These are phyloP conservation scores for Mycteria americana DNA, from an alignment of 2,797 vertebrate genomes.

Conservation along the genomic window DNA sequence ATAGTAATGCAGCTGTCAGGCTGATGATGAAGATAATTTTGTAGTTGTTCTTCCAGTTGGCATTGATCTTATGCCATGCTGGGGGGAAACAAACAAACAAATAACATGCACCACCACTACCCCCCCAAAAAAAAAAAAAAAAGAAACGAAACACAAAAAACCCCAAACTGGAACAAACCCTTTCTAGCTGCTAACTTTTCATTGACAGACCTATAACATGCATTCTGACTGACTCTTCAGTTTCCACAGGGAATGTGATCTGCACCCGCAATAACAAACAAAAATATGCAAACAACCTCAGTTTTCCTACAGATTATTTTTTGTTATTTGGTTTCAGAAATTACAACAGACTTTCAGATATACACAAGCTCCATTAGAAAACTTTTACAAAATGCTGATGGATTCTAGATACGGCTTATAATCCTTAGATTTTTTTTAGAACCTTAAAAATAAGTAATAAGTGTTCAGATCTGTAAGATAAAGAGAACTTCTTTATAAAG, in stretches of 20 bases:
- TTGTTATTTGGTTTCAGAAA: background rate
- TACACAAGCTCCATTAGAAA: background rate
- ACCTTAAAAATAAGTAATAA: background rate
- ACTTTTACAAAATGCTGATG: background rate
- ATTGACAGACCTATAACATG: background rate
- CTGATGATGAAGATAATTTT: background rate
- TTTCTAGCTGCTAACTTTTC: background rate
- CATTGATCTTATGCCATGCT: background rate
- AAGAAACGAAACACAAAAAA: background rate
- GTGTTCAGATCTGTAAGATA: background rate
- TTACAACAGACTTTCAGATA: background rate
- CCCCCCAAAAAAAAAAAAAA: rapidly evolving
- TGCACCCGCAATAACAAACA: background rate
- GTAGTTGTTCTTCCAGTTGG: background rate
- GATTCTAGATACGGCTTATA: background rate
- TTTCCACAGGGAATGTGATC: background rate
- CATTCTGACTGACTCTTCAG: background rate
- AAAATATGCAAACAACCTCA: background rate
- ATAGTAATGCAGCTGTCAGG: background rate
- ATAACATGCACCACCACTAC: background rate
- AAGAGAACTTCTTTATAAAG: background rate
- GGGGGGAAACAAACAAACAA: background rate
- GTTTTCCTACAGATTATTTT: background rate
- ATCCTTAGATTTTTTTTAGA: background rate
- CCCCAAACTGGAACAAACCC: background rate